Conservation (phyloP, 2,888 invertebrate genomes). For the Plusia festucae region DNA sequence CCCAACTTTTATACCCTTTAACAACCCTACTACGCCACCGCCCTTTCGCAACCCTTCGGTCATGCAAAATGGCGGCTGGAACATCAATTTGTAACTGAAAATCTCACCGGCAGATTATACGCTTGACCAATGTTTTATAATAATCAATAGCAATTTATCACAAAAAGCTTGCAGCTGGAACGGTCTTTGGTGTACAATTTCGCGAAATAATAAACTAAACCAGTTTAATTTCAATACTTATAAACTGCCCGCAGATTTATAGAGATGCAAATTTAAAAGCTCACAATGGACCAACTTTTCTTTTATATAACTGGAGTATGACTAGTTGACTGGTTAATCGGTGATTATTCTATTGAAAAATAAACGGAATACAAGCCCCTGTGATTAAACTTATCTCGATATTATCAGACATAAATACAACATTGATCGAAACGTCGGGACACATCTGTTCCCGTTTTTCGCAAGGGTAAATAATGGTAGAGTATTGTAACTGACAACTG, state of each 20-base stretch:
- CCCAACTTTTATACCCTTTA: not conserved
- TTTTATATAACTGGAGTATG: not conserved
- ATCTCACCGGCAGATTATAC: not conserved
- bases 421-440: not conserved
- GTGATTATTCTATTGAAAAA: not conserved
- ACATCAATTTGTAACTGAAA: not conserved
- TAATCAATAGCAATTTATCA: not conserved
- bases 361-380: not conserved
- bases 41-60: not conserved
- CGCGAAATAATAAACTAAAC: not conserved
- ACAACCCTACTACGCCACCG: not conserved
- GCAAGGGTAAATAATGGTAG: not conserved
- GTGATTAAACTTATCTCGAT: not conserved
- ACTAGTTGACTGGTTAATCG: not conserved
- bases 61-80: not conserved
- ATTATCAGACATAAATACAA: not conserved
- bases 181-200: not conserved
- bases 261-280: constrained; percentile 1
- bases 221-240: constrained; percentile 2
- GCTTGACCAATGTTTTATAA: not conserved
- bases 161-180: not conserved
- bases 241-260: not conserved
- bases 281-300: not conserved
- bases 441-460: not conserved
- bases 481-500: constrained; percentile 1